Percentiles rank a stretch among this genome's conserved stretches.
Evolutionary conservation across 2,888 invertebrate genomes (phyloP).

Genomic region (Leucozona laternaria): DNA sequence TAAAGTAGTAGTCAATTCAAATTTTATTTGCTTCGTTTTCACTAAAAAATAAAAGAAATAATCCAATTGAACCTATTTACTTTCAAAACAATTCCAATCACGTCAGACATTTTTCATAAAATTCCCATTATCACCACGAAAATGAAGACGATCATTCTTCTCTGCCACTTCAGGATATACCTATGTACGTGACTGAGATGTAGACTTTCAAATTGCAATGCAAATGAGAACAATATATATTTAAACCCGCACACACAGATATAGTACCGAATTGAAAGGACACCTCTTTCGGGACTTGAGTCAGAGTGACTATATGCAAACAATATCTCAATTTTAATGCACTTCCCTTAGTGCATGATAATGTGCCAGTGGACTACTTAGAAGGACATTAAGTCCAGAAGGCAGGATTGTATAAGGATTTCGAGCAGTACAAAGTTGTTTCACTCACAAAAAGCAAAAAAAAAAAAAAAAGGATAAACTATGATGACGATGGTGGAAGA

Average conservation of each 20-base stretch:
- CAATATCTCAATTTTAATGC: conserved; percentile 57
- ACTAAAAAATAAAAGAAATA: not conserved
- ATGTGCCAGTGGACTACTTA: conserved; percentile 36
- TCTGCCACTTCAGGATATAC: not conserved
- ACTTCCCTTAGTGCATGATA: conserved; percentile 18
- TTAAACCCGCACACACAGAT: conserved; percentile 14
- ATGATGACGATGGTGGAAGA: conserved; percentile 20
- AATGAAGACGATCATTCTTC: conserved; percentile 23
- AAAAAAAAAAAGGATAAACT: not conserved
- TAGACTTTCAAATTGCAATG: conserved; percentile 66
- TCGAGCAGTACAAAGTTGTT: conserved; percentile 38
- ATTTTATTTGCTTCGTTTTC: conserved; percentile 9
- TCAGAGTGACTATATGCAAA: conserved; percentile 45
- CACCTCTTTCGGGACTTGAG: conserved; percentile 41
- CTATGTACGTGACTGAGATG: conserved; percentile 71
- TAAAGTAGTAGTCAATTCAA: not conserved
- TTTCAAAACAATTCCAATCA: conserved; percentile 61
- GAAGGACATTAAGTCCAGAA: conserved; percentile 31
- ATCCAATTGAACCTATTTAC: conserved; percentile 13
- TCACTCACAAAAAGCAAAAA: not conserved
- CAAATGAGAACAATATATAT: conserved; percentile 65
- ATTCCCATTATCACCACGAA: conserved; percentile 65
- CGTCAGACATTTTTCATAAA: conserved; percentile 71
- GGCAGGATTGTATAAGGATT: conserved; percentile 13
- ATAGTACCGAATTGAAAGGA: conserved; percentile 47